A percentile compares a stretch with the other conserved stretches of the same genome.
Conservation (phyloP, 2,888 invertebrate genomes). For the Drosophila nr. medialis region DNA sequence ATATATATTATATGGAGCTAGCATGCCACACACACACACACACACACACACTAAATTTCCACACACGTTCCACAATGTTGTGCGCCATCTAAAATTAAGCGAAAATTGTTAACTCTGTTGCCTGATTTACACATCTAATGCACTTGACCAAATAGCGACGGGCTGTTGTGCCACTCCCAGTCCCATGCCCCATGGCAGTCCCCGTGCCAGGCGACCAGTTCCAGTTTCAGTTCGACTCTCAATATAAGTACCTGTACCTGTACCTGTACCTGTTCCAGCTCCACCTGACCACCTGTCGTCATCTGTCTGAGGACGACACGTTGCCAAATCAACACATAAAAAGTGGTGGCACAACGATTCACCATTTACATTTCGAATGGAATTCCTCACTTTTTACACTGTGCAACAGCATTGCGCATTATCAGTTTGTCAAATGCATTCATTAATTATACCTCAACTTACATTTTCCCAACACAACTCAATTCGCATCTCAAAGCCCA, state of each 20-base stretch:
- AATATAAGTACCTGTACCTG: slow-evolving; percentile 2
- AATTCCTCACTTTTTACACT: slow-evolving; percentile 39
- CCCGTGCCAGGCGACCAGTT: background rate
- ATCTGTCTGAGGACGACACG: slow-evolving; percentile 37
- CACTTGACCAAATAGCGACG: background rate
- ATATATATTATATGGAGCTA: slow-evolving; percentile 4
- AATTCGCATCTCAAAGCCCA: background rate
- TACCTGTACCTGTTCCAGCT: slow-evolving; percentile 14
- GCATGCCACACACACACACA: background rate
- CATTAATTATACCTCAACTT: background rate
- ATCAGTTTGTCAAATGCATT: background rate
- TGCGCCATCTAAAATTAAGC: slow-evolving; percentile 16
- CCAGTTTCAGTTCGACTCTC: slow-evolving; percentile 14
- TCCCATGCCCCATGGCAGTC: background rate
- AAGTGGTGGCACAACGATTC: slow-evolving; percentile 21
- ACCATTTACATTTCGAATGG: slow-evolving; percentile 34
- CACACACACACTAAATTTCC: slow-evolving; percentile 10
- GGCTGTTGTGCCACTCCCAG: slow-evolving; percentile 3
- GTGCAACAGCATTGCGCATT: slow-evolving; percentile 16
- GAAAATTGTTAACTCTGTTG: slow-evolving; percentile 10
- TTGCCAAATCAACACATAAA: slow-evolving; percentile 23
- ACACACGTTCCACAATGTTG: slow-evolving; percentile 1
- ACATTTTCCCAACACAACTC: background rate
- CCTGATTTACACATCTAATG: slow-evolving; percentile 11
- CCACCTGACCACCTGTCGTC: slow-evolving; percentile 7